Evolutionary conservation across 2,888 invertebrate species (phyloP).

Genomic region (Gari tellinella): DNA sequence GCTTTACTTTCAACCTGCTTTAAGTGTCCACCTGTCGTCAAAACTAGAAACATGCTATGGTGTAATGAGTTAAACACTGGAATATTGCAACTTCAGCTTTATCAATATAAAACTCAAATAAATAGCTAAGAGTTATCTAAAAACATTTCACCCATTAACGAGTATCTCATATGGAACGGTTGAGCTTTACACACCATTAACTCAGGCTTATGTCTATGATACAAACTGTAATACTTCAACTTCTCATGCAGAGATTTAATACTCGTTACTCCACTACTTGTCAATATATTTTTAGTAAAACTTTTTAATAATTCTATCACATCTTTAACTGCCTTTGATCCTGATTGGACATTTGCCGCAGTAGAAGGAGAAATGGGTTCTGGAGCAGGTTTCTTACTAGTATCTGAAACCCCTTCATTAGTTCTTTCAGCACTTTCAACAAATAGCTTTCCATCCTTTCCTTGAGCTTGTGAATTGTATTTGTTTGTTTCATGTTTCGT

Average conservation of each 20-base stretch:
- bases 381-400: not conserved
- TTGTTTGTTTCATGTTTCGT: too few relatives aligned
- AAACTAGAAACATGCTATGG: too few relatives aligned
- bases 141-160: conserved; percentile 92
- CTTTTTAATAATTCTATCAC: conserved; percentile 39
- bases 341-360: conserved; percentile 12
- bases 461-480: conserved; percentile 8
- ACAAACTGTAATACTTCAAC: conserved; percentile 65
- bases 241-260: conserved; percentile 54
- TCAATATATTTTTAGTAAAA: conserved; percentile 48
- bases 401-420: conserved; percentile 1
- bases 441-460: conserved; percentile 2
- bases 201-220: conserved; percentile 79
- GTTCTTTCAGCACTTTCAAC: conserved; percentile 13
- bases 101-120: too few relatives aligned
- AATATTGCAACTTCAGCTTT: too few relatives aligned
- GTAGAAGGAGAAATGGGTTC: not conserved
- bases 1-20: too few relatives aligned
- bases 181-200: conserved; percentile 92
- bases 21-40: too few relatives aligned
- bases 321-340: conserved; percentile 31
- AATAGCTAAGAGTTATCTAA: conserved; percentile 4
- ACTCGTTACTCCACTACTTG: conserved; percentile 29
- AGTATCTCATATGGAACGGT: conserved; percentile 91
- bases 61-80: too few relatives aligned